Percentiles rank a stretch among this genome's conserved stretches.
Conservation (phyloP, 1,140 invertebrate genomes). For the Bombyx mori region DNA sequence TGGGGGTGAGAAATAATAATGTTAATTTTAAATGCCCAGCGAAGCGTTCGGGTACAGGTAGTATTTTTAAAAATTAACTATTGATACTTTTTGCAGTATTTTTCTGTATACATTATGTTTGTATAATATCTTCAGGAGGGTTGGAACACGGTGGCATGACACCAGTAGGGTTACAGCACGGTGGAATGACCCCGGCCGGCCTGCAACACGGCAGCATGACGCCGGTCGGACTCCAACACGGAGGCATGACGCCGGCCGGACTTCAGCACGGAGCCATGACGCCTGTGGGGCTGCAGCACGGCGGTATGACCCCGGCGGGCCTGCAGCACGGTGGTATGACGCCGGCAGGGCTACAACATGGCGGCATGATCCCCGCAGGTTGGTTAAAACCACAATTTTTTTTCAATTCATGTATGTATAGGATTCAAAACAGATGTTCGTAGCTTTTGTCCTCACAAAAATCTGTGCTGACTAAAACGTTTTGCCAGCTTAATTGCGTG, state of each 20-base stretch:
- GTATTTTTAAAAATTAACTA: too few species aligned
- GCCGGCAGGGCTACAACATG: constrained; percentile 48
- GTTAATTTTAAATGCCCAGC: too few species aligned
- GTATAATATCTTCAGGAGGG: constrained; percentile 16
- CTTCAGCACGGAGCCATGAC: constrained; percentile 36
- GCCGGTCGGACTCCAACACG: constrained; percentile 26
- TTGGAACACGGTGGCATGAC: constrained; percentile 55
- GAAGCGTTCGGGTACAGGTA: too few species aligned
- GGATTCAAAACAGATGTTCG: too few species aligned
- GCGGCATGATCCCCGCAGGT: constrained; percentile 53
- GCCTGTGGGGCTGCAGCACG: constrained; percentile 40
- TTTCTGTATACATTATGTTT: too few species aligned
- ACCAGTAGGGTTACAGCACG: constrained; percentile 54
- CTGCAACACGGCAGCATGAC: constrained; percentile 16
- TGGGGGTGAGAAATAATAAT: too few species aligned
- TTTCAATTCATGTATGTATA: too few species aligned
- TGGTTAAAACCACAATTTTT: too few species aligned
- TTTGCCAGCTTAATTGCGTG: too few species aligned
- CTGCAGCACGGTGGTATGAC: constrained; percentile 51
- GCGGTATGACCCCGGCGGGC: constrained; percentile 26
- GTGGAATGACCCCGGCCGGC: constrained; percentile 39
- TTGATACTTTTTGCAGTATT: too few species aligned
- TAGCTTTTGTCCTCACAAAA: too few species aligned
- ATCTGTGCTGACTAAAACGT: too few species aligned
- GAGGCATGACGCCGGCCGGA: constrained; percentile 43